phyloP scores from a whole-genome alignment of 2,113 vertebrate species.

The Ctenodactylus gundi region DNA sequence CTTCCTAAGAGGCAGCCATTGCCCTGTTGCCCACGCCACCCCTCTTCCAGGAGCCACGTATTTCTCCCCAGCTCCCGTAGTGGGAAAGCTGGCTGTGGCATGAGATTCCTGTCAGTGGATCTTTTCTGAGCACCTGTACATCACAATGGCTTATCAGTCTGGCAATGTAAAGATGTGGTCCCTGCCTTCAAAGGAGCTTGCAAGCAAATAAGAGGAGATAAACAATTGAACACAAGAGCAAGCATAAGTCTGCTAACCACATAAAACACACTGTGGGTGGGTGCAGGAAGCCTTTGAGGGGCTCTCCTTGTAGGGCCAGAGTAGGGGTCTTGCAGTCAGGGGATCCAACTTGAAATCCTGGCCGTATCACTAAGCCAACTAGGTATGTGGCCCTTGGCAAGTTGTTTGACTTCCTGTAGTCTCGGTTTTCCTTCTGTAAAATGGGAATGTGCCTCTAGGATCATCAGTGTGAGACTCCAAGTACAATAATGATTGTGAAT shows the following conservation, averaged over 20 bases:
- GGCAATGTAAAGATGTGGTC: background rate
- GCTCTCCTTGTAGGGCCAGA: background rate
- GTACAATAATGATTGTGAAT: background rate
- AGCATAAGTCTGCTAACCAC: background rate
- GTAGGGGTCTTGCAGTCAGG: background rate
- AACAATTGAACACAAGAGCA: background rate
- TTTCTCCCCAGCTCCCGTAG: background rate
- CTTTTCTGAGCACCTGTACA: background rate
- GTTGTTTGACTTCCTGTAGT: background rate
- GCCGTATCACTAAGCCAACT: background rate
- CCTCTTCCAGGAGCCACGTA: background rate
- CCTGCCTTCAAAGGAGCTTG: background rate
- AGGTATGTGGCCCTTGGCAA: background rate
- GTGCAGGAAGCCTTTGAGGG: background rate
- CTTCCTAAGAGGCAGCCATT: background rate
- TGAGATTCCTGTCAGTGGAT: background rate
- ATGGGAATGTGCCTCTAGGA: background rate
- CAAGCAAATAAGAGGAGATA: background rate
- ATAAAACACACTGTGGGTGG: accelerated
- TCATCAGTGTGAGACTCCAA: background rate
- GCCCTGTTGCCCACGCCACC: background rate
- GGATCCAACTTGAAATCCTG: background rate
- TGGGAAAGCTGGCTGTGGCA: background rate
- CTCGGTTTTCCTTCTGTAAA: constrained; percentile 1
- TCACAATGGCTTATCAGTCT: background rate